These are phyloP conservation scores for Lingula anatina DNA, from an alignment of 2,888 invertebrate species.

Conservation along the genomic window DNA sequence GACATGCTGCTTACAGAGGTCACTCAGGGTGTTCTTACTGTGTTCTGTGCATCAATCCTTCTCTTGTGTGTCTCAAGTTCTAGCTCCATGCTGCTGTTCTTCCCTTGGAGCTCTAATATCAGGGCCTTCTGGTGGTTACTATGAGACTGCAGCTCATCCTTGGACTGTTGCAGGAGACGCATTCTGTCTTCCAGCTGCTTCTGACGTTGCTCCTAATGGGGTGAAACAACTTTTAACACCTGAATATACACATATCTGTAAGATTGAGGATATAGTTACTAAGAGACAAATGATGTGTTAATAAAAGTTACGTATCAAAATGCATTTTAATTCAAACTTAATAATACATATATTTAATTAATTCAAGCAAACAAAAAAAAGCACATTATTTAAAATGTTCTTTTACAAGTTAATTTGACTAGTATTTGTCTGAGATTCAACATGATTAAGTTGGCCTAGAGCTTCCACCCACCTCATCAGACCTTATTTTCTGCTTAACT, in stretches of 20 bases:
- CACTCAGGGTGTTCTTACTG: conserved; percentile 31
- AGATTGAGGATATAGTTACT: too few species aligned
- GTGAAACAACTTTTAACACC: too few species aligned
- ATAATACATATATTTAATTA: too few species aligned
- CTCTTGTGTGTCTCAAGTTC: conserved; percentile 40
- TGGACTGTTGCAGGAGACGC: conserved; percentile 13
- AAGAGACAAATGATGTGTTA: too few species aligned
- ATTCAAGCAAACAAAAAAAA: not conserved
- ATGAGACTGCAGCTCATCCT: conserved; percentile 20
- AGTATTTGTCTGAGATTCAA: too few species aligned
- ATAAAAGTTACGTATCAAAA: too few species aligned
- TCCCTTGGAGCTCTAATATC: conserved; percentile 18
- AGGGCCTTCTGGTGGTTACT: too few species aligned
- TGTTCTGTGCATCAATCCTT: conserved; percentile 34
- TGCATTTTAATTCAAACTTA: too few species aligned
- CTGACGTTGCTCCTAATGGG: conserved; percentile 40
- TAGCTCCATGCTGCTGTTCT: conserved; percentile 26
- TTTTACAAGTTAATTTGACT: not conserved
- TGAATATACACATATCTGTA: too few species aligned
- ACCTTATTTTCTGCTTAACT: not conserved
- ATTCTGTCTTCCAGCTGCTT: conserved; percentile 41
- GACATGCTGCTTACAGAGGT: not conserved
- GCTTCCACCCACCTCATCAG: not conserved
- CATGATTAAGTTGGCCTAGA: too few species aligned
- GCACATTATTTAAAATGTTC: not conserved